Evolutionary conservation across 2,888 invertebrate genomes (phyloP), one percentile per base, ranked within the genome.

Genomic region (Amphimallon solstitiale): DNA sequence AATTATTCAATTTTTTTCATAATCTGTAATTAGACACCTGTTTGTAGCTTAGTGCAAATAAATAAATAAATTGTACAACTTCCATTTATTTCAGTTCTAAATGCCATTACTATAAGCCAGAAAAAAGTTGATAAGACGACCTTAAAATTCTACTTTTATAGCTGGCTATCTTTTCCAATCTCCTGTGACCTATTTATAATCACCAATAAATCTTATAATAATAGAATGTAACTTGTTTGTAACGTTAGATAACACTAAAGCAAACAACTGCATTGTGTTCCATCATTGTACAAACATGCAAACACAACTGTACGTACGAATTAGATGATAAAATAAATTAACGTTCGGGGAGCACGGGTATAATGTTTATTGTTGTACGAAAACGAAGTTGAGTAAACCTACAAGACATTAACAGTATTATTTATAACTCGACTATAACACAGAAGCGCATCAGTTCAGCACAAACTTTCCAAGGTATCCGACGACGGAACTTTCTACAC

Each of bases 381-480:
- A 59, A 51, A 62, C 23, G 40, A 21, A 40, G 40, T 21, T 38
- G 21, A 61, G 48, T 48, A 51, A 62, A 48, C 62, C 38, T 37
- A 49, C 38, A 62, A 51, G 48, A 51, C 62, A 62, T 62, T 48
- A 46, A 51, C 46, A 48, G 35, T 48, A 65, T 65, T 56, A 65
- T 65, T 65, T 65, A 65, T 65, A 65, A 65, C 59, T 59, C 54
- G 19, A 23, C 38, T 65, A 56, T 38, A 37, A 54, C 56, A 48
- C 64, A 21, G 29, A 48, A 65, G 37, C 56, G 56, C 64, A 65
- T 65, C 54, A 54, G 56, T 59, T 64, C 37, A 37, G 14, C 34
- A 29, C 45, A 65, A 65, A 65, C 48, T 65, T 65, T 63, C 52
- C 63, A 63, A 63, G 63, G 63, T 63, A 54, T 52, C 45, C 21